Conservation (phyloP, 2,888 invertebrate species). For the Microdon myrmicae region DNA sequence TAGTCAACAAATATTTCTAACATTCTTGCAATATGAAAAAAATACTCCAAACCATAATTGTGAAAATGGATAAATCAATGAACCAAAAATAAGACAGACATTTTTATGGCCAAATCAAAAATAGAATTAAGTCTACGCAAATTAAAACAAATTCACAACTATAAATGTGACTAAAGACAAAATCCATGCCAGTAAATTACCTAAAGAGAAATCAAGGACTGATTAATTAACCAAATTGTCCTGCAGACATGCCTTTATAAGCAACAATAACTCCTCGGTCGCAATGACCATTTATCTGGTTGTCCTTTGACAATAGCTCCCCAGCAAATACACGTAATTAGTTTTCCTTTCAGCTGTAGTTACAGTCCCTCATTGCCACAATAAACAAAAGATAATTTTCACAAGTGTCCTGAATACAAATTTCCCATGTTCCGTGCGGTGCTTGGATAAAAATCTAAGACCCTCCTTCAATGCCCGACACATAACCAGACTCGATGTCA, state of each 20-base stretch:
- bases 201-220: conserved; percentile 21
- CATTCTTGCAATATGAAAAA: no score
- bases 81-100: no score
- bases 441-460: conserved; percentile 5
- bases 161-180: no score
- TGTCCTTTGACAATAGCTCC: conserved; percentile 15
- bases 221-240: conserved; percentile 34
- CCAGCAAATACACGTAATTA: conserved; percentile 47
- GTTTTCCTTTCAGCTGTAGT: conserved; percentile 43
- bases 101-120: no score
- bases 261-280: no score
- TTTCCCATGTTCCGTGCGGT: conserved; percentile 21
- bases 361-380: conserved; percentile 38
- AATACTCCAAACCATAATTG: no score
- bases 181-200: neutral
- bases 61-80: no score
- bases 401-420: conserved; percentile 49
- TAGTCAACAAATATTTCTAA: no score
- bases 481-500: conserved; percentile 29
- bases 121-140: no score
- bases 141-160: no score
- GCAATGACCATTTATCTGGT: no score
- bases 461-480: conserved; percentile 13
- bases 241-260: conserved; percentile 26
- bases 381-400: conserved; percentile 52